A percentile compares a stretch with the other conserved stretches of the same genome.
These are phyloP conservation scores for Meteorus sp. DNA, from an alignment of 1,140 invertebrate species.

Conservation along the genomic window DNA sequence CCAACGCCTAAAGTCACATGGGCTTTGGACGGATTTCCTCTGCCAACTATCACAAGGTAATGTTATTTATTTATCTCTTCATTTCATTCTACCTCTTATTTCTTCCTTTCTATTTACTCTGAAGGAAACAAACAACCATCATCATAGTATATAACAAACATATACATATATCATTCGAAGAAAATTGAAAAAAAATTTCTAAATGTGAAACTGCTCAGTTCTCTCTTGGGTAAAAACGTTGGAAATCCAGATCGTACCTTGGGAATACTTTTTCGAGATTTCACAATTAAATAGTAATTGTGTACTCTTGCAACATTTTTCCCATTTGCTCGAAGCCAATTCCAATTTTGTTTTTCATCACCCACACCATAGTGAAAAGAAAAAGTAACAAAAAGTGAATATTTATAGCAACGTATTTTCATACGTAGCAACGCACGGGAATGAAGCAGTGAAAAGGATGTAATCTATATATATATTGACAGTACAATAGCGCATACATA, in stretches of 20 bases:
- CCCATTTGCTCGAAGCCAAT: conserved; percentile 25
- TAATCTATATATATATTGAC: conserved; percentile 3
- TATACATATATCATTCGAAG: too few relatives aligned
- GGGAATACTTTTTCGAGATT: conserved; percentile 11
- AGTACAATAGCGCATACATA: background rate
- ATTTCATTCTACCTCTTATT: too few relatives aligned
- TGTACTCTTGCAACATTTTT: conserved; percentile 10
- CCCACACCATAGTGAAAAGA: background rate
- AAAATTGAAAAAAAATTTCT: too few relatives aligned
- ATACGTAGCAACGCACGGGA: background rate
- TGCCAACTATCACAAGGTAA: conserved; percentile 74
- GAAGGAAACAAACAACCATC: too few relatives aligned
- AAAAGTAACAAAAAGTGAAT: conserved; percentile 13
- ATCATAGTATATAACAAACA: too few relatives aligned
- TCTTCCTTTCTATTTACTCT: too few relatives aligned
- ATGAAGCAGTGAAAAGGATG: background rate
- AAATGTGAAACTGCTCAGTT: too few relatives aligned
- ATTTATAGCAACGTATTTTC: conserved; percentile 5
- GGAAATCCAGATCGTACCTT: background rate
- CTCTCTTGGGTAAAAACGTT: too few relatives aligned
- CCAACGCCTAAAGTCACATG: conserved; percentile 82
- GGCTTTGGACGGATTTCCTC: conserved; percentile 77
- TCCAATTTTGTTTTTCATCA: conserved; percentile 32
- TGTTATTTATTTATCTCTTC: conserved; percentile 31
- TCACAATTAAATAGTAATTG: conserved; percentile 33